Percentiles rank a stretch among this genome's conserved stretches.
Conservation (phyloP, 2,113 vertebrate genomes). For the Engystomops pustulosus region DNA sequence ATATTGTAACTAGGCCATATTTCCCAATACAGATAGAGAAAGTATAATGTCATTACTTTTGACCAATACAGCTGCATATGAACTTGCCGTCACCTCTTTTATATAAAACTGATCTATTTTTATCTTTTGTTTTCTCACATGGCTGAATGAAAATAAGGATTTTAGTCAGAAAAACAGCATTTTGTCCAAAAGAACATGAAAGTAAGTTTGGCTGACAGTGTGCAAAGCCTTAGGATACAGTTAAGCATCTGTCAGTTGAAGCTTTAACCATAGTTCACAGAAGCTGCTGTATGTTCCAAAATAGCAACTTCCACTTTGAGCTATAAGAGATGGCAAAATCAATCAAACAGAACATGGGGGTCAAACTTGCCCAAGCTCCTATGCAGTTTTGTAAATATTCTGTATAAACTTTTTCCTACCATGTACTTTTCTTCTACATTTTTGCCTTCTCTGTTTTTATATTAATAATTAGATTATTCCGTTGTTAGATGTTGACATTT, state of each 20-base stretch:
- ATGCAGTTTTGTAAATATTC: neutral
- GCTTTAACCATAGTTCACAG: conserved; percentile 1
- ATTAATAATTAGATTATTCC: conserved; percentile 46
- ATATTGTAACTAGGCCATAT: no score
- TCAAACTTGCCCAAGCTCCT: neutral
- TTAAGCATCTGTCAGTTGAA: conserved; percentile 29
- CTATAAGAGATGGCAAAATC: neutral
- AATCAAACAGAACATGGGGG: neutral
- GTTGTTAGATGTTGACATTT: conserved; percentile 47
- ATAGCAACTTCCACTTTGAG: neutral
- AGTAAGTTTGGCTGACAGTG: conserved; percentile 16
- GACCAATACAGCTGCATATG: neutral
- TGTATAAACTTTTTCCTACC: neutral
- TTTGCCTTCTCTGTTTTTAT: conserved; percentile 19
- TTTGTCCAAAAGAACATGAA: conserved; percentile 14
- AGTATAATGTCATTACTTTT: no score
- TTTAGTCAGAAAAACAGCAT: neutral
- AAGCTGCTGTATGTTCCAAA: neutral
- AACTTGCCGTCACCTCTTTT: neutral
- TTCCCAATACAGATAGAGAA: no score
- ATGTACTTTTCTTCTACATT: no score
- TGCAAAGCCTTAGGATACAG: neutral
- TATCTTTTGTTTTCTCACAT: conserved; percentile 21
- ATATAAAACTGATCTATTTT: neutral
- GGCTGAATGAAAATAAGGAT: conserved; percentile 9